Evolutionary conservation across 2,797 vertebrate genomes (phyloP), one percentile per base, ranked within the genome.

Genomic region (Enteromius paludinosus): DNA sequence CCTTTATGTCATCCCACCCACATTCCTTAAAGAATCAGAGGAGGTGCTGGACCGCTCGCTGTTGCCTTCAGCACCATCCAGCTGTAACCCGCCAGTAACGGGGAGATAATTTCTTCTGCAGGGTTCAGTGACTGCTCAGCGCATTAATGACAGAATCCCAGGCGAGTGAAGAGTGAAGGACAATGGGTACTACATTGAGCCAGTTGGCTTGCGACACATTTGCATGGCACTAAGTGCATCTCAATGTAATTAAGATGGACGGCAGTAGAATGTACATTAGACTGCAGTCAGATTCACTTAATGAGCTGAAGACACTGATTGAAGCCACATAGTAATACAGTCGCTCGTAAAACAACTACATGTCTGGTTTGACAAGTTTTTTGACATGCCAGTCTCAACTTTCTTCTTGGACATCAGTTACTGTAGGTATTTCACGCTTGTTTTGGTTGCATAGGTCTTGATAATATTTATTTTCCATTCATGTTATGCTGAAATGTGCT

Each of bases 61-160:
- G 75, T 8, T 47, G 28, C 66, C 72, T 17, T 82, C 56, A 64
- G 62, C 83, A 52, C 72, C 74, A n/a, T 81, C 54, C 56, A 41
- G 70, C 56, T 45, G 20, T 77, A 45, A 78, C 45, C 65, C 4
- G 61, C 49, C 28, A 28, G 76, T 78, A 70, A 73, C 25, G 1
- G 62, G 75, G 52, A 77, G 78, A 86, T 86, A 87, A 87, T 89
- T 89, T 87, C 83, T 84, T 89, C 81, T 77, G 33, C 77, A 79
- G 84, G 71, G 47, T 45, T 81, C 77, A 47, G 77, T 79, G 74
- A 69, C 80, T 79, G 56, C 71, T 72, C 70, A 45, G 61, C 77
- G 17, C 62, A 79, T 87, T 87, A 86, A 79, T 69, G 76, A 73
- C 56, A 28, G 41, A 56, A 56, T 80, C 81, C 52, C 65, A 69